phyloP scores from a whole-genome alignment of 2,888 invertebrate species.

The Abscondita cerata region DNA sequence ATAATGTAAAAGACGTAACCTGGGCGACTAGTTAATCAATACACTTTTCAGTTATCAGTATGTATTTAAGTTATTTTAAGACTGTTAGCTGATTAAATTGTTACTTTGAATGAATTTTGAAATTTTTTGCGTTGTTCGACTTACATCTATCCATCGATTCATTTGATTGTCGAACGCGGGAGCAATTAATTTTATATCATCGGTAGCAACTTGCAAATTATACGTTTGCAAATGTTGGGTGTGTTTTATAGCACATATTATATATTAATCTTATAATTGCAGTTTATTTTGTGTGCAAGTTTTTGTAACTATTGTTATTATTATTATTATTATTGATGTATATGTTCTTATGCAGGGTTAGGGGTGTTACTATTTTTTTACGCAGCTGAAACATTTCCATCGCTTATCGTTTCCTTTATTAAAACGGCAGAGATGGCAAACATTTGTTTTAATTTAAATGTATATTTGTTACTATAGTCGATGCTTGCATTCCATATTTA shows the following conservation, averaged over 20 bases:
- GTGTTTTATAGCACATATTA: constrained; percentile 49
- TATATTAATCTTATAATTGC: constrained; percentile 47
- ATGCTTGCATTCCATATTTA: constrained; percentile 11
- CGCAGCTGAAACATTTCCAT: constrained; percentile 20
- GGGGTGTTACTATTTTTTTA: constrained; percentile 53
- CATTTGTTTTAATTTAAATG: not conserved
- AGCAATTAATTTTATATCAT: constrained; percentile 42
- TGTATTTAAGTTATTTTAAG: constrained; percentile 56
- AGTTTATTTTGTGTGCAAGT: constrained; percentile 55
- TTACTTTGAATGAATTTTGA: constrained; percentile 34
- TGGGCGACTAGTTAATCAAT: constrained; percentile 50
- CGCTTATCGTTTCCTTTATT: constrained; percentile 8
- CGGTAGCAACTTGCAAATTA: constrained; percentile 41
- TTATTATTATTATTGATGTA: constrained; percentile 32
- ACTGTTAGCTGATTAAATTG: constrained; percentile 57
- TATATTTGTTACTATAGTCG: not conserved
- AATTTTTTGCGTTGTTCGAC: constrained; percentile 29
- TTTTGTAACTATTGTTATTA: constrained; percentile 45
- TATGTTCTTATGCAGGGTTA: constrained; percentile 51
- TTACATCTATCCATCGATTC: constrained; percentile 15
- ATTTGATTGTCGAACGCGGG: constrained; percentile 12
- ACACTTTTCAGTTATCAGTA: constrained; percentile 56
- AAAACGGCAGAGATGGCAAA: constrained; percentile 28
- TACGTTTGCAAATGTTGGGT: constrained; percentile 45
- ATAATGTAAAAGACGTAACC: constrained; percentile 38